Evolutionary conservation across 1,140 invertebrate genomes (phyloP).

Genomic region (Bombus superbus): DNA sequence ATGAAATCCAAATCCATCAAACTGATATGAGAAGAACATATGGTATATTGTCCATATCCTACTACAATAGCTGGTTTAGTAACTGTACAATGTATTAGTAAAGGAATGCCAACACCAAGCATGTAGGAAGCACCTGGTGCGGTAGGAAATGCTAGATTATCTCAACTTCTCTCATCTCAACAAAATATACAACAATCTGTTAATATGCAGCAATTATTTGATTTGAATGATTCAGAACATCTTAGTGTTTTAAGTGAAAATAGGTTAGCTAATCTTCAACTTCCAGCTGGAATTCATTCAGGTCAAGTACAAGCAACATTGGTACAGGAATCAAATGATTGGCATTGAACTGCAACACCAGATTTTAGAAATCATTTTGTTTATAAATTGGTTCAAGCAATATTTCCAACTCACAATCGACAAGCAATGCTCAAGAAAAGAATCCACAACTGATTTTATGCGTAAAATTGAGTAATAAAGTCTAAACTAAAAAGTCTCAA

Average conservation of each 20-base stretch:
- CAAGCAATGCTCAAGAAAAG: slow-evolving; percentile 96
- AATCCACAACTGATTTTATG: slow-evolving; percentile 88
- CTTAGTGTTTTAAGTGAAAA: slow-evolving; percentile 73
- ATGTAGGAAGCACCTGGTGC: slow-evolving; percentile 80
- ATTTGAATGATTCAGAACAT: slow-evolving; percentile 77
- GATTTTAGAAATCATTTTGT: slow-evolving; percentile 99
- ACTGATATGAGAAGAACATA: slow-evolving; percentile 91
- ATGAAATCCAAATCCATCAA: slow-evolving; percentile 83
- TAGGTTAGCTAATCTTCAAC: slow-evolving; percentile 82
- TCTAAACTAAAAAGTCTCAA: no score
- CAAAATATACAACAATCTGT: slow-evolving; percentile 74
- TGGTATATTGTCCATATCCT: slow-evolving; percentile 88
- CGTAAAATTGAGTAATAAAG: no score
- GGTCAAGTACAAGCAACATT: slow-evolving; percentile 91
- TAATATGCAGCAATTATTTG: slow-evolving; percentile 81
- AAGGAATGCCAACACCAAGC: slow-evolving; percentile 78
- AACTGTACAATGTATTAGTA: slow-evolving; percentile 73
- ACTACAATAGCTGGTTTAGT: slow-evolving; percentile 82
- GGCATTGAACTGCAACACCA: slow-evolving; percentile 98
- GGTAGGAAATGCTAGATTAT: slow-evolving; percentile 79
- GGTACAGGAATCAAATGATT: slow-evolving; percentile 95
- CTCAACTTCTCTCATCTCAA: slow-evolving; percentile 71
- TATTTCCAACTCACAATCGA: slow-evolving; percentile 98
- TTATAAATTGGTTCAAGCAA: slow-evolving; percentile 99
- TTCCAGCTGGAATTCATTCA: slow-evolving; percentile 85